Evolutionary conservation across 2,888 invertebrate species (phyloP).

Genomic region (Pelosia muscerda): DNA sequence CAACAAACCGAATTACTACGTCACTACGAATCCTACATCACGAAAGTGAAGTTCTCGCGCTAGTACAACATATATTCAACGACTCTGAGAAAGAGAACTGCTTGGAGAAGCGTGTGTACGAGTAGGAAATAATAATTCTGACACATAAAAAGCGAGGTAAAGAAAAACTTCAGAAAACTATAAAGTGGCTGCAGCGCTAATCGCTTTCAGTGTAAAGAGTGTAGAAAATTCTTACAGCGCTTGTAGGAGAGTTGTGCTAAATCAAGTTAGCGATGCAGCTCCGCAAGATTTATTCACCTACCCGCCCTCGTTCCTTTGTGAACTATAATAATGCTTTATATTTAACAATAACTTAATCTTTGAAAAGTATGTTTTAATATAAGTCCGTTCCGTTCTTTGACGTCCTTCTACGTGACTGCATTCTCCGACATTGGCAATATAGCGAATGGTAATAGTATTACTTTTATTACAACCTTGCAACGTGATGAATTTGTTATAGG

Average conservation of each 20-base stretch:
- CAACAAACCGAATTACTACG: too few species aligned
- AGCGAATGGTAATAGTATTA: background rate
- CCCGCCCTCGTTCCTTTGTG: slow-evolving; percentile 41
- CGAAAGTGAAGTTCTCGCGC: too few species aligned
- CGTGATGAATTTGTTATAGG: background rate
- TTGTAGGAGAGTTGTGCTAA: slow-evolving; percentile 47
- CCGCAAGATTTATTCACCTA: slow-evolving; percentile 51
- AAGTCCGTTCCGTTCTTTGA: slow-evolving; percentile 29
- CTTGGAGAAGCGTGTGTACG: too few species aligned
- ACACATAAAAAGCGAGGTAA: slow-evolving; percentile 7
- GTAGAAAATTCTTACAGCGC: slow-evolving; percentile 49
- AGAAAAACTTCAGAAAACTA: slow-evolving; percentile 2
- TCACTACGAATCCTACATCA: too few species aligned
- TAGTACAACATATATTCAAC: too few species aligned
- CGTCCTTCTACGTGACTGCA: slow-evolving; percentile 35
- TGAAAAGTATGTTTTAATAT: slow-evolving; percentile 38
- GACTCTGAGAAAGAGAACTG: too few species aligned
- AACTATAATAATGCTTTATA: slow-evolving; percentile 53
- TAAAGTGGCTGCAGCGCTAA: slow-evolving; percentile 43
- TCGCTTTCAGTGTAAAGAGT: slow-evolving; percentile 46
- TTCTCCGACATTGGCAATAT: slow-evolving; percentile 18
- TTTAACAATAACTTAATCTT: slow-evolving; percentile 41
- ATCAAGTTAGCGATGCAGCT: slow-evolving; percentile 53
- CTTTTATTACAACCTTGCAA: slow-evolving; percentile 3
- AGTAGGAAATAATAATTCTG: slow-evolving; percentile 12